These are phyloP conservation scores for Chionodraco myersi DNA, from an alignment of 2,113 vertebrate species.

Conservation along the genomic window DNA sequence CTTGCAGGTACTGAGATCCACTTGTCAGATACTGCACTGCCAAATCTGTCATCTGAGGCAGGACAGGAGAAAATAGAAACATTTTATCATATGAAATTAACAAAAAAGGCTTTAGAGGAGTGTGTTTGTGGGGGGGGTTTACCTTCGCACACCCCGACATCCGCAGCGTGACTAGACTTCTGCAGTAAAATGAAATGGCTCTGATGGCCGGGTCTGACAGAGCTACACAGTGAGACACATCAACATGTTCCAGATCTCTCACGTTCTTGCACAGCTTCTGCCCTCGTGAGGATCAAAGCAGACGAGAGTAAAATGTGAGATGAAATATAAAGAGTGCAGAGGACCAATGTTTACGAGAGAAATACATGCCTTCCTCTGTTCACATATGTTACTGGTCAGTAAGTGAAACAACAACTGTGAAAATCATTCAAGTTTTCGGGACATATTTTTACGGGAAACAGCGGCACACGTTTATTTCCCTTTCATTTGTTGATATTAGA, in stretches of 20 bases:
- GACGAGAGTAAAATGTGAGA: conserved; percentile 2
- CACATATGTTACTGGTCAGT: not conserved
- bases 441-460: conserved; percentile 4
- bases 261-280: conserved; percentile 85
- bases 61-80: not conserved
- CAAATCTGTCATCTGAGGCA: conserved; percentile 84
- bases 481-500: not conserved
- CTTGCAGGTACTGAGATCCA: conserved; percentile 81
- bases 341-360: not conserved
- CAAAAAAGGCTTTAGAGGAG: not conserved
- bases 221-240: conserved; percentile 82
- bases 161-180: conserved; percentile 74
- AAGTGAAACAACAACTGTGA: not conserved
- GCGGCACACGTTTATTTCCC: not conserved
- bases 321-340: conserved; percentile 1
- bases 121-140: not conserved
- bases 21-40: conserved; percentile 82
- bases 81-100: not conserved
- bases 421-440: not conserved
- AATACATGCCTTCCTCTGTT: not conserved
- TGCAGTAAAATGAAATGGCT: conserved; percentile 83
- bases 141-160: conserved; percentile 85
- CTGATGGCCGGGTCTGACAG: conserved; percentile 82
- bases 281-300: conserved; percentile 30
- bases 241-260: conserved; percentile 79